A percentile compares a stretch with the other conserved stretches of the same genome.
Evolutionary conservation across 2,888 invertebrate species (phyloP).

Genomic region (Hypselothyrea guttata): DNA sequence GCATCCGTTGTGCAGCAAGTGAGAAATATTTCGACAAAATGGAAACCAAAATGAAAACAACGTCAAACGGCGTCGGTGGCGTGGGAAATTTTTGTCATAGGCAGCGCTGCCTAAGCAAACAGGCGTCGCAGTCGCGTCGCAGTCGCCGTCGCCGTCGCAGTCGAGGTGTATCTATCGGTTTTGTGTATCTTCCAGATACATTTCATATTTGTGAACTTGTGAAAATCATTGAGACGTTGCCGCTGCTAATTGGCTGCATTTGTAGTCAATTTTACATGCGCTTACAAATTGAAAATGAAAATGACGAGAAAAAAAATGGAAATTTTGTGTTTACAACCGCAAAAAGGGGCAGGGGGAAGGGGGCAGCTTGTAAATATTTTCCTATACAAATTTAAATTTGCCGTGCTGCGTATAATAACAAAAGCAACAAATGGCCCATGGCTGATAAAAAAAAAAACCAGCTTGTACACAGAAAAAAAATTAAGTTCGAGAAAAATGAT

Average conservation of each 20-base stretch:
- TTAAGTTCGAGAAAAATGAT: too few relatives aligned
- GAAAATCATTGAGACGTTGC: constrained; percentile 63
- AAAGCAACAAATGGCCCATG: constrained; percentile 70
- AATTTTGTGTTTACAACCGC: constrained; percentile 32
- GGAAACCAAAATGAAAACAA: constrained; percentile 45
- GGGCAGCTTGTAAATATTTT: constrained; percentile 47
- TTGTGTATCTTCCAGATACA: constrained; percentile 57
- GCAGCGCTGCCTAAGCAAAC: constrained; percentile 64
- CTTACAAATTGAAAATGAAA: constrained; percentile 61
- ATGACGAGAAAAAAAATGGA: constrained; percentile 32
- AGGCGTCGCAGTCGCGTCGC: constrained; percentile 4
- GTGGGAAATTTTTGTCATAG: constrained; percentile 62
- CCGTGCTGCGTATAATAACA: constrained; percentile 61
- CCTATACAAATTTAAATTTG: constrained; percentile 35
- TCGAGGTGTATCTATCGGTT: constrained; percentile 58
- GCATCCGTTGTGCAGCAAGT: constrained; percentile 61
- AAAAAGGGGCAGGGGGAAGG: background rate
- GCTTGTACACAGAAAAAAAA: too few relatives aligned
- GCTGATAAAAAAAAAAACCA: constrained; percentile 64
- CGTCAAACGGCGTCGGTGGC: constrained; percentile 41
- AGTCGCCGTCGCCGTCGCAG: constrained; percentile 17
- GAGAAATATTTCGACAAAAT: constrained; percentile 40
- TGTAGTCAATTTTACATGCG: constrained; percentile 62
- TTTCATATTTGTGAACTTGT: constrained; percentile 67
- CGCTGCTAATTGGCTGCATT: constrained; percentile 70